These are phyloP conservation scores for Pristionchus exspectatus DNA, from an alignment of 2,888 invertebrate species.

Conservation along the genomic window DNA sequence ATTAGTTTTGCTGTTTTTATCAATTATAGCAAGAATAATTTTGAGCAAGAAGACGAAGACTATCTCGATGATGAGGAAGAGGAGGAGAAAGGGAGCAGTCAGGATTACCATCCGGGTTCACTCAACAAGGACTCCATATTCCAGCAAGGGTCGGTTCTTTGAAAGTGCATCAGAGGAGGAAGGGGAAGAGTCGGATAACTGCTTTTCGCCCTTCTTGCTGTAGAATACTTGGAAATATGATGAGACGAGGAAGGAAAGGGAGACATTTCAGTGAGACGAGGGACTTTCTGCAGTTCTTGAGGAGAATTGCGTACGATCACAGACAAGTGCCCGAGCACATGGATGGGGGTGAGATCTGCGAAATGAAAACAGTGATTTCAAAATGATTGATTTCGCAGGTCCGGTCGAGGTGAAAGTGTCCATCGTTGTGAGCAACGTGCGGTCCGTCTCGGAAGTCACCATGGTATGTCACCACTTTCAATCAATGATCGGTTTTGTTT, in stretches of 20 bases:
- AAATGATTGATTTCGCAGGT: conserved; percentile 60
- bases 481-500: background rate
- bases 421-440: conserved; percentile 76
- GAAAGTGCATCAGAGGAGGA: background rate
- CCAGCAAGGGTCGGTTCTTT: conserved; percentile 55
- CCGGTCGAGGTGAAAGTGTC: conserved; percentile 73
- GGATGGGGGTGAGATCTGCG: conserved; percentile 62
- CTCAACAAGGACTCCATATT: conserved; percentile 58
- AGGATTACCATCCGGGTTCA: conserved; percentile 50
- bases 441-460: conserved; percentile 77
- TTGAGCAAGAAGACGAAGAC: conserved; percentile 47
- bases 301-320: conserved; percentile 74
- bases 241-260: conserved; percentile 3
- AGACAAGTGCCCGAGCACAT: conserved; percentile 74
- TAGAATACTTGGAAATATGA: conserved; percentile 11
- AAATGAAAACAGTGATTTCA: background rate
- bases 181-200: conserved; percentile 3
- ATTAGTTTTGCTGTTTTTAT: background rate
- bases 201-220: background rate
- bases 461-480: conserved; percentile 70
- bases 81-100: background rate
- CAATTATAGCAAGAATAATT: background rate
- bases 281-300: conserved; percentile 75
- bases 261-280: conserved; percentile 68
- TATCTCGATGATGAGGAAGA: conserved; percentile 45